These are phyloP conservation scores for Hyperoplus immaculatus DNA, from an alignment of 2,797 vertebrate species.

Conservation along the genomic window DNA sequence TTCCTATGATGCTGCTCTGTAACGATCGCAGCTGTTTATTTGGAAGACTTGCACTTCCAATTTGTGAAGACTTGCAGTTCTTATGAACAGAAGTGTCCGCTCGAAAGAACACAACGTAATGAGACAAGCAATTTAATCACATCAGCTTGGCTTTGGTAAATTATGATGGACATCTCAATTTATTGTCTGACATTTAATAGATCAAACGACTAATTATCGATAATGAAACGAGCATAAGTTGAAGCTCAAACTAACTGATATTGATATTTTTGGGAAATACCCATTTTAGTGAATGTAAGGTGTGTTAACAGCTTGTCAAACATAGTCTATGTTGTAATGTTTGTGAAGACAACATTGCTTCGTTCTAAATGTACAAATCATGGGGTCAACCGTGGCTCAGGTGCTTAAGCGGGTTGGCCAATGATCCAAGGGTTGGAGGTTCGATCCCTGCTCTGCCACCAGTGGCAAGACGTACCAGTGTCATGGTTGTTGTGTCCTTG, in stretches of 20 bases:
- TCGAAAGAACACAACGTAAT: neutral
- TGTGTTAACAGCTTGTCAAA: neutral
- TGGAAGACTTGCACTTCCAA: neutral
- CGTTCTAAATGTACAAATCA: neutral
- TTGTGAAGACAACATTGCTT: constrained; percentile 28
- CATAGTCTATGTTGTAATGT: constrained; percentile 15
- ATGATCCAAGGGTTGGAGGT: too few species aligned
- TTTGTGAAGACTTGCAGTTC: neutral
- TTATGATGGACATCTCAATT: neutral
- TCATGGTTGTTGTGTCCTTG: too few species aligned
- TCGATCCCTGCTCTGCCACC: too few species aligned
- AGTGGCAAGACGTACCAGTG: too few species aligned
- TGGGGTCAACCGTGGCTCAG: too few species aligned
- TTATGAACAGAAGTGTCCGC: neutral
- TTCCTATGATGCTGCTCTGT: neutral
- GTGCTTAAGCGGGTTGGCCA: too few species aligned
- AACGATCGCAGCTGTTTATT: neutral
- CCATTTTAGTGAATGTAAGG: neutral
- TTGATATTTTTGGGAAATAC: neutral
- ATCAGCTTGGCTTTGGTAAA: neutral
- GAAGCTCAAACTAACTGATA: neutral
- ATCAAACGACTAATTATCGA: neutral
- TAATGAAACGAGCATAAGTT: neutral
- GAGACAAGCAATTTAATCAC: neutral
- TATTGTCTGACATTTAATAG: neutral